Conservation (phyloP, 2,888 invertebrate species). For the Perizoma flavofasciatum region DNA sequence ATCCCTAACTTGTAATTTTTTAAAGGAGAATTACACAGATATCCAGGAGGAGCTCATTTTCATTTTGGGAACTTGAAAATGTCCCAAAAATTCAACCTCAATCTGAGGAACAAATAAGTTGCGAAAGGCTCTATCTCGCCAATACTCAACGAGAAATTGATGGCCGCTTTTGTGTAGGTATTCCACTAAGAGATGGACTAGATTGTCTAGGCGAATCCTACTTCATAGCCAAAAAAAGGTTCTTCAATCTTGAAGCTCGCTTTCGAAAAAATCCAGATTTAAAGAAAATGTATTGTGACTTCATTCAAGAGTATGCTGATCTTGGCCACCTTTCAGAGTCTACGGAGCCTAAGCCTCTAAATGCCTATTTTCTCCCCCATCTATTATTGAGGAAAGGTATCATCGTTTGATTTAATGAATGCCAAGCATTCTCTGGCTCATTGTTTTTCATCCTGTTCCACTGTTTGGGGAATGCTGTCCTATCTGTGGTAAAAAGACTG, state of each 20-base stretch:
- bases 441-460: constrained; percentile 6
- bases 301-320: constrained; percentile 6
- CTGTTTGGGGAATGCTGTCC: neutral
- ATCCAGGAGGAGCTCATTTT: neutral
- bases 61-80: constrained; percentile 9
- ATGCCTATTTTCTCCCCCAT: neutral
- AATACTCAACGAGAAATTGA: neutral
- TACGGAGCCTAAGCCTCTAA: neutral
- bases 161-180: constrained; percentile 6
- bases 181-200: constrained; percentile 1
- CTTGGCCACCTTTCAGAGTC: constrained; percentile 6
- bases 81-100: neutral
- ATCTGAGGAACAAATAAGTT: constrained; percentile 2
- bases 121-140: constrained; percentile 5
- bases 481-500: neutral
- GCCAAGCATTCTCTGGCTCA: constrained; percentile 9
- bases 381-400: constrained; percentile 14
- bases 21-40: neutral
- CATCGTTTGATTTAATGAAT: constrained; percentile 16
- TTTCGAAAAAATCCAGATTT: no score
- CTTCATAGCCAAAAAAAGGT: constrained; percentile 7
- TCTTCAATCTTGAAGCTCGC: neutral
- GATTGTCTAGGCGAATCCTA: constrained; percentile 9
- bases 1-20: constrained; percentile 1
- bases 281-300: neutral